Conservation (phyloP, 2,888 invertebrate species). For the Galerucella pusilla region DNA sequence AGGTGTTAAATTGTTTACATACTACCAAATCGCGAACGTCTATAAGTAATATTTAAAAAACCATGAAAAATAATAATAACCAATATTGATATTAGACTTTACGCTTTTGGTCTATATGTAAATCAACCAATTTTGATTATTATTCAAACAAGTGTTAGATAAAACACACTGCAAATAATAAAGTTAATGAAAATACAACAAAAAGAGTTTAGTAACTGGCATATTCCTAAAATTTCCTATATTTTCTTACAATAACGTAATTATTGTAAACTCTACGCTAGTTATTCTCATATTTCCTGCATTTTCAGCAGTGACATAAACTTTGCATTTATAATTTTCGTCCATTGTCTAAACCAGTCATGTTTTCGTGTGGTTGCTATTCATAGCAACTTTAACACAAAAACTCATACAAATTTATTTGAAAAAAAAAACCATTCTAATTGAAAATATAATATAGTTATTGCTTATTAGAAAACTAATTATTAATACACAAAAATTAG, state of each 20-base stretch:
- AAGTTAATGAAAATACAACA: not conserved
- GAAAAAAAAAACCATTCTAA: too few relatives aligned
- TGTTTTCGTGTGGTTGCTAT: too few relatives aligned
- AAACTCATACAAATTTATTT: not conserved
- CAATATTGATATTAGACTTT: not conserved
- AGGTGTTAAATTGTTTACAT: too few relatives aligned
- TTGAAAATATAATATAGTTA: not conserved
- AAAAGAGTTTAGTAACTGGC: not conserved
- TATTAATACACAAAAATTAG: slow-evolving; percentile 3
- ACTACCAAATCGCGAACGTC: too few relatives aligned
- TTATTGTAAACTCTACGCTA: too few relatives aligned
- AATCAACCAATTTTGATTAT: slow-evolving; percentile 6
- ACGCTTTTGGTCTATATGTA: not conserved
- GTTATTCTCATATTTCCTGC: too few relatives aligned
- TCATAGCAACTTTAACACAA: not conserved
- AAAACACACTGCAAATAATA: not conserved
- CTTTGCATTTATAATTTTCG: too few relatives aligned
- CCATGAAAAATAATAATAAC: too few relatives aligned
- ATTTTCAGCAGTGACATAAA: too few relatives aligned
- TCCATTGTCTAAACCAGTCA: too few relatives aligned
- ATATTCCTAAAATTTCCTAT: not conserved
- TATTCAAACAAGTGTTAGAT: not conserved
- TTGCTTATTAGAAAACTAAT: not conserved
- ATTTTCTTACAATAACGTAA: too few relatives aligned
- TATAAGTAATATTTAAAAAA: too few relatives aligned